These are phyloP conservation scores for Plagiodera versicolora DNA, from an alignment of 2,888 invertebrate genomes.

Conservation along the genomic window DNA sequence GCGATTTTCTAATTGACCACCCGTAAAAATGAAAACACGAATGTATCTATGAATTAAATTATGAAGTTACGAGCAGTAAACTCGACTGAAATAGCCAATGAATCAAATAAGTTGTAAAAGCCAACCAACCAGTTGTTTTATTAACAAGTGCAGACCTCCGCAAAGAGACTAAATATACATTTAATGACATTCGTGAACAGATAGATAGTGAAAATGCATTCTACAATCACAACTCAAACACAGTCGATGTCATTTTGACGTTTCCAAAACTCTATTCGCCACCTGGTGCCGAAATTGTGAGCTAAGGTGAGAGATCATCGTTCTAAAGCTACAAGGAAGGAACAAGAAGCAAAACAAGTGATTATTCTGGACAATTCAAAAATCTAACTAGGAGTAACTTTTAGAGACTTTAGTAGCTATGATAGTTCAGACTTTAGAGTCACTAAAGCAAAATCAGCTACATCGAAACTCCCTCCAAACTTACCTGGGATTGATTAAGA, in stretches of 20 bases:
- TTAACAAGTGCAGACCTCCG: conserved; percentile 12
- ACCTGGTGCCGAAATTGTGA: too few species aligned
- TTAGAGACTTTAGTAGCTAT: too few species aligned
- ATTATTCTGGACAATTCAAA: too few species aligned
- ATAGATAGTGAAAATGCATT: neutral
- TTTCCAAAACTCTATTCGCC: too few species aligned
- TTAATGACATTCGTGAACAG: neutral
- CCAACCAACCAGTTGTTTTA: conserved; percentile 9
- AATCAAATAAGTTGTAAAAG: conserved; percentile 8
- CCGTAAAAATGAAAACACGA: conserved; percentile 1
- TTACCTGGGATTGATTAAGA: too few species aligned
- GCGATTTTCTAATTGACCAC: conserved; percentile 1
- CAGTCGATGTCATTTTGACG: neutral
- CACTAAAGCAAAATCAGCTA: too few species aligned
- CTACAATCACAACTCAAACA: neutral
- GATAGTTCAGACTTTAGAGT: too few species aligned
- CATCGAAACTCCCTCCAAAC: too few species aligned
- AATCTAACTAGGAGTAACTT: too few species aligned
- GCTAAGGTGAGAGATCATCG: too few species aligned
- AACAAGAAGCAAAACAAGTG: too few species aligned
- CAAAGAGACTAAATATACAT: conserved; percentile 14
- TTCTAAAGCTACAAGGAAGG: too few species aligned
- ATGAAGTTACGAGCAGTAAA: conserved; percentile 9
- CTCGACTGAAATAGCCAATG: conserved; percentile 4
- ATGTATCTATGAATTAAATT: neutral